These are phyloP conservation scores for Pimephales promelas DNA, from an alignment of 2,113 vertebrate genomes.

Conservation along the genomic window DNA sequence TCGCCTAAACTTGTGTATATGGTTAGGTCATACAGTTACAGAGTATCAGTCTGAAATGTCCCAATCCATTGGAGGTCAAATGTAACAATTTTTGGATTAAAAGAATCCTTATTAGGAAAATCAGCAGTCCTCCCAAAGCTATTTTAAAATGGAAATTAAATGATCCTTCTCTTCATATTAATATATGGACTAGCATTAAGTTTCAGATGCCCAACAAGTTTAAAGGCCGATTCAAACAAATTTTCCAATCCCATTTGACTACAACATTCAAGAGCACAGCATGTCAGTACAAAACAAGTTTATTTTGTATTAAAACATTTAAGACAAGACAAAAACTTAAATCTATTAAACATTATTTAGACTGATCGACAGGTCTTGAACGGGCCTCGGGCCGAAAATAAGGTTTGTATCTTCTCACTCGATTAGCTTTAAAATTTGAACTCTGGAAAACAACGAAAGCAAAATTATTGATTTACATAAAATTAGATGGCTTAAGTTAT, in stretches of 20 bases:
- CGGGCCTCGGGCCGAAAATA: not conserved
- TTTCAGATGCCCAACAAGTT: too few relatives aligned
- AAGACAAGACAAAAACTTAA: not conserved
- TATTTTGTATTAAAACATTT: not conserved
- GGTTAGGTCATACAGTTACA: not conserved
- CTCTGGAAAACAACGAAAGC: not conserved
- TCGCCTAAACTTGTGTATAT: not conserved
- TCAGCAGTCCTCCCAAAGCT: not conserved
- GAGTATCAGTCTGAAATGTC: not conserved
- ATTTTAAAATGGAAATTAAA: not conserved
- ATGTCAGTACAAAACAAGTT: not conserved
- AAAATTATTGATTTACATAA: not conserved
- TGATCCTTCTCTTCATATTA: not conserved
- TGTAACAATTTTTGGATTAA: not conserved
- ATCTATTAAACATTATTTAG: not conserved
- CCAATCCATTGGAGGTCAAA: not conserved
- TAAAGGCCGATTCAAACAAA: not conserved
- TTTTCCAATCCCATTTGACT: not conserved
- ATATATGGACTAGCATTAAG: not conserved
- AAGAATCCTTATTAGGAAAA: not conserved
- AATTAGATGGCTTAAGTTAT: too few relatives aligned
- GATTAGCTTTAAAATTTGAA: conserved; percentile 1
- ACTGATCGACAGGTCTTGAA: not conserved
- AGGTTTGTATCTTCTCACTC: conserved; percentile 31
- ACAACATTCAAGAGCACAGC: not conserved